Evolutionary conservation across 1,140 invertebrate genomes (phyloP), one percentile per base, ranked within the genome.

Genomic region (Zaprionus tsacasi): DNA sequence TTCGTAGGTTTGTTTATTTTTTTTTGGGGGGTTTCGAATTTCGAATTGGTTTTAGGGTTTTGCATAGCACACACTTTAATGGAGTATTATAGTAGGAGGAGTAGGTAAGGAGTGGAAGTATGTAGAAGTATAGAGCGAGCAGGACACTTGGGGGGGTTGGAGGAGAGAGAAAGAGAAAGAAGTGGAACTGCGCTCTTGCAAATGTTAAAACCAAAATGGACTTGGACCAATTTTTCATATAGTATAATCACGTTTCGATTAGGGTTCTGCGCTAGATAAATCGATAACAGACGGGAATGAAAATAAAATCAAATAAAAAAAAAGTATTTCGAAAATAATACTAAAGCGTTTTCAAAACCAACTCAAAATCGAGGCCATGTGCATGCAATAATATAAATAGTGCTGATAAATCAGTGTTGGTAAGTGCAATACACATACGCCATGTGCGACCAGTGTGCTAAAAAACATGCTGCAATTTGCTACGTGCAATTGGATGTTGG

Each of bases 21-120:
- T 45, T 75, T 30, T 30, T 30, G 27, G 27, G 10, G 17, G 21
- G 1, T 21, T 21, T n/a, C n/a, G 8, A 79, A 82, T 79, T 87
- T 87, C 25, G 36, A 3, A 17, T 59, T 61, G 56, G 79, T 79
- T 79, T 85, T 83, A 69, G 45, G 68, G 55, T 82, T 86, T 86
- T 86, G 82, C 82, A 82, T 76, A 79, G 70, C 68, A 79, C 64
- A 54, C 5, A 52, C 56, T 38, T 30, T 27, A 0, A 59, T n/a
- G 43, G 40, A 33, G 27, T 21, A 21, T 15, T 48, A 2, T 12
- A 21, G 17, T 11, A 25, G 8, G 25, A 17, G 12, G 17, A 6
- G 15, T 1, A 63, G 45, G 17, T 10, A 30, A 36, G 15, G 6
- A 38, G 36, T 10, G 38, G 36, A 55, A 30, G 21, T 21, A 21